These are phyloP conservation scores for Apocheima hispidaria DNA, from an alignment of 2,888 invertebrate species.

Conservation along the genomic window DNA sequence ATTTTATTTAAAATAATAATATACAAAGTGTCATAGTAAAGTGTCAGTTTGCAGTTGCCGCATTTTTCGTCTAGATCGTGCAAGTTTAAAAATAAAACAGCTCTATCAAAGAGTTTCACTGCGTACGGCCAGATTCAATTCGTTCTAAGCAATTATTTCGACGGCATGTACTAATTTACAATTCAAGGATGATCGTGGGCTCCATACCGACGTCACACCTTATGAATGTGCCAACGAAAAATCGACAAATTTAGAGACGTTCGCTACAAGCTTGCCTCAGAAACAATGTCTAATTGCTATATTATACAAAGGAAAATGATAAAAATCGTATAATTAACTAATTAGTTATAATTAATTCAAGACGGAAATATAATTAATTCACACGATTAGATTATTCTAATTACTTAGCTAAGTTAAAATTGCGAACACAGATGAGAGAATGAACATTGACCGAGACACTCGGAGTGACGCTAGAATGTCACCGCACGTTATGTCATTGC, in stretches of 20 bases:
- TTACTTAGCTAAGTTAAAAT: neutral
- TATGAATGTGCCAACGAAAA: conserved; percentile 39
- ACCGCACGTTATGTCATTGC: conserved; percentile 56
- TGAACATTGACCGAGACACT: conserved; percentile 48
- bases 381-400: conserved; percentile 26
- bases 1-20: neutral
- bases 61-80: conserved; percentile 47
- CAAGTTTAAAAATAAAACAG: conserved; percentile 62
- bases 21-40: no score
- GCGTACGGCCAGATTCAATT: conserved; percentile 63
- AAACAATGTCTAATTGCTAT: conserved; percentile 46
- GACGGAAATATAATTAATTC: conserved; percentile 31
- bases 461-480: conserved; percentile 18
- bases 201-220: conserved; percentile 46
- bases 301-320: conserved; percentile 43
- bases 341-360: conserved; percentile 37
- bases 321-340: conserved; percentile 43
- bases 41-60: conserved; percentile 46
- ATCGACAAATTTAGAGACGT: conserved; percentile 41
- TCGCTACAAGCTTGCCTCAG: conserved; percentile 41
- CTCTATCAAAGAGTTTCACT: conserved; percentile 73
- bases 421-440: conserved; percentile 34
- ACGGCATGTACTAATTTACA: conserved; percentile 57
- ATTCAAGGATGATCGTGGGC: conserved; percentile 55
- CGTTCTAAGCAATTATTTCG: conserved; percentile 63